A percentile compares a stretch with the other conserved stretches of the same genome.
These are phyloP conservation scores for Anodontia alba DNA, from an alignment of 2,888 invertebrate species.

Conservation along the genomic window DNA sequence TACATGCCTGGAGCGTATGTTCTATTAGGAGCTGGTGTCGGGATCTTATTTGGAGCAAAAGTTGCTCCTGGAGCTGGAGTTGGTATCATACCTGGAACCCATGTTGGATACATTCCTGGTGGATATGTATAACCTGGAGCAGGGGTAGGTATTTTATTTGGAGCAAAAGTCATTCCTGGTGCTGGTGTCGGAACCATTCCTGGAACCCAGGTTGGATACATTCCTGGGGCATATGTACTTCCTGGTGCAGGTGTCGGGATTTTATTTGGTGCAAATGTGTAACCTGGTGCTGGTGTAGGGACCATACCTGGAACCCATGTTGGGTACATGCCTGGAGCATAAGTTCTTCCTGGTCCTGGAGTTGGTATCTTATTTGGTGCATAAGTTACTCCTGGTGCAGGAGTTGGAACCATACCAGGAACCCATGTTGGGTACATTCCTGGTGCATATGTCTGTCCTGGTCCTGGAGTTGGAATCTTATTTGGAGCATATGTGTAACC, in stretches of 20 bases:
- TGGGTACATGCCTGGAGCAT: constrained; percentile 57
- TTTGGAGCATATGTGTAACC: constrained; percentile 49
- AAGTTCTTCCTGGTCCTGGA: constrained; percentile 62
- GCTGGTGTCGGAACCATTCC: constrained; percentile 60
- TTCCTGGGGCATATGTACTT: constrained; percentile 51
- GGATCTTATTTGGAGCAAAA: constrained; percentile 36
- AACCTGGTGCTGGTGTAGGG: constrained; percentile 64
- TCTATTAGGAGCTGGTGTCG: constrained; percentile 38
- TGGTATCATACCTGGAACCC: constrained; percentile 40
- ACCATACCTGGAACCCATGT: constrained; percentile 64
- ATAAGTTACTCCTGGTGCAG: constrained; percentile 61
- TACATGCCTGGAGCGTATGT: constrained; percentile 44
- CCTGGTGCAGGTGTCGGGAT: constrained; percentile 62
- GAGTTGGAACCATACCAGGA: constrained; percentile 47
- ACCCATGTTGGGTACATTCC: constrained; percentile 43
- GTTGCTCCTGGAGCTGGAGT: constrained; percentile 55
- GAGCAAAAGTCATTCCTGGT: constrained; percentile 58
- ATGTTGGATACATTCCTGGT: constrained; percentile 37
- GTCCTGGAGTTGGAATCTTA: constrained; percentile 54
- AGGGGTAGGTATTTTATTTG: constrained; percentile 52
- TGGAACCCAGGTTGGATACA: constrained; percentile 60
- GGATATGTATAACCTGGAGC: constrained; percentile 55
- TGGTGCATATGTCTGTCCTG: constrained; percentile 57
- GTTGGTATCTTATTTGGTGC: constrained; percentile 59
- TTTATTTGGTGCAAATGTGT: constrained; percentile 57